Evolutionary conservation across 2,888 invertebrate genomes (phyloP).

Genomic region (Philereme vetulata): DNA sequence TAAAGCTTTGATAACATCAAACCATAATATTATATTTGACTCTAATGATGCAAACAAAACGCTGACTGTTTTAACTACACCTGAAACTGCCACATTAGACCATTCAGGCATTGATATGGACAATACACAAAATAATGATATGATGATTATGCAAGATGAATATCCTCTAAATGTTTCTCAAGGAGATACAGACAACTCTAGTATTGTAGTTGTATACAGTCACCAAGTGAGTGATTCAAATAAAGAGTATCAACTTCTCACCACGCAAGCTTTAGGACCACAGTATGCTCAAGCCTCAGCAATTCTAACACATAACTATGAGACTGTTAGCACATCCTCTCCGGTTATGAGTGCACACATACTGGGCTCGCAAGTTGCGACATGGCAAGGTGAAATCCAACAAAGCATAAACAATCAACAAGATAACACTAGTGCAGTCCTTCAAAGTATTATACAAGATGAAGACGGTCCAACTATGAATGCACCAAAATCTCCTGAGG

Average conservation of each 20-base stretch:
- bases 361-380: conserved; percentile 57
- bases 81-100: conserved; percentile 56
- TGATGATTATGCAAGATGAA: conserved; percentile 86
- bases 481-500: conserved; percentile 35
- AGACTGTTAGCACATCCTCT: conserved; percentile 70
- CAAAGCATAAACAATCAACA: conserved; percentile 47
- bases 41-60: conserved; percentile 67
- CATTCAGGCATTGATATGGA: conserved; percentile 69
- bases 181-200: conserved; percentile 78
- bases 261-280: conserved; percentile 63
- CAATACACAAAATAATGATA: conserved; percentile 82
- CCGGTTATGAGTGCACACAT: conserved; percentile 75
- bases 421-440: conserved; percentile 43
- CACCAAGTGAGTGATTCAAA: conserved; percentile 83
- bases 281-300: conserved; percentile 72
- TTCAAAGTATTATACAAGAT: conserved; percentile 39
- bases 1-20: conserved; percentile 72
- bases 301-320: conserved; percentile 72
- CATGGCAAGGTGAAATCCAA: conserved; percentile 60
- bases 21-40: conserved; percentile 76
- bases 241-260: conserved; percentile 80
- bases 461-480: conserved; percentile 38
- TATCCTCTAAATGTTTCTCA: conserved; percentile 83
- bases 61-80: conserved; percentile 64
- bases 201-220: conserved; percentile 86